Percentiles rank a stretch among this genome's conserved stretches.
phyloP scores from a whole-genome alignment of 1,140 invertebrate species.

The Brachionus koreanus region DNA sequence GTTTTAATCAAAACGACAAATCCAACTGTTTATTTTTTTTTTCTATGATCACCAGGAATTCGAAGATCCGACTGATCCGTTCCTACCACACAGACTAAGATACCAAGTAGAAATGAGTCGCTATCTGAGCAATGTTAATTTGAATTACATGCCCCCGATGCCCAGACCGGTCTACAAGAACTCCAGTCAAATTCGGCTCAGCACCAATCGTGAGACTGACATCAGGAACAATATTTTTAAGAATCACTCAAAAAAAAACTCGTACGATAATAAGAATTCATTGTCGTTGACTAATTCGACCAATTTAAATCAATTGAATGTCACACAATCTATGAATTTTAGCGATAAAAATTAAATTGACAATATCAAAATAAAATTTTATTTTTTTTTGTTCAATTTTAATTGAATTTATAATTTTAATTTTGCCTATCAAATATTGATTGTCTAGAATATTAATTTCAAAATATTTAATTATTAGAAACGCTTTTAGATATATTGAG shows the following conservation, averaged over 20 bases:
- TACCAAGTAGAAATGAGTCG: constrained; percentile 10
- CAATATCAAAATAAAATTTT: neutral
- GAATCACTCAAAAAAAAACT: neutral
- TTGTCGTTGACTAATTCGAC: neutral
- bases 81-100: neutral
- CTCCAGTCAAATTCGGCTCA: neutral
- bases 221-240: constrained; percentile 17
- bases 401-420: neutral
- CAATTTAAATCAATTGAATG: constrained; percentile 28
- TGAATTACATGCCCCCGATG: constrained; percentile 39
- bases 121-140: constrained; percentile 39
- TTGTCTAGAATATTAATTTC: neutral
- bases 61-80: constrained; percentile 42
- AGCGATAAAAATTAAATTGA: constrained; percentile 5
- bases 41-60: constrained; percentile 1
- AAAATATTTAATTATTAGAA: too few relatives aligned
- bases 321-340: constrained; percentile 18
- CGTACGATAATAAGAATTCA: neutral
- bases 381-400: neutral
- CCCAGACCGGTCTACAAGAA: constrained; percentile 26
- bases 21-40: constrained; percentile 25
- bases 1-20: constrained; percentile 24
- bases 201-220: neutral
- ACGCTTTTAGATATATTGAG: too few relatives aligned
- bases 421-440: neutral